Conservation (phyloP, 2,797 vertebrate species). For the Agapornis canus region DNA sequence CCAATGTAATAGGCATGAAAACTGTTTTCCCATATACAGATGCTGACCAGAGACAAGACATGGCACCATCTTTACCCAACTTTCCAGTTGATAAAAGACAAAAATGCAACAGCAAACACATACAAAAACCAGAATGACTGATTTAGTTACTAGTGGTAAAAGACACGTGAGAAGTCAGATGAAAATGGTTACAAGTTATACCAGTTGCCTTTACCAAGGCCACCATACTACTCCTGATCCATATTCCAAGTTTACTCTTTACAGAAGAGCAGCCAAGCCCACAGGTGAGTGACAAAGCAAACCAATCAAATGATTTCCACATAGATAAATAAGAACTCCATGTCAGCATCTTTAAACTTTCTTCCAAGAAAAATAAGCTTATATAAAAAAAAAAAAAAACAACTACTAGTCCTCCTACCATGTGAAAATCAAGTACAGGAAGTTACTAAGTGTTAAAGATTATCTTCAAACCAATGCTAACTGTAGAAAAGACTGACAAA, state of each 20-base stretch:
- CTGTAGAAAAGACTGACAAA: background rate
- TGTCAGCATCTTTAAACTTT: background rate
- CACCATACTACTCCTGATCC: background rate
- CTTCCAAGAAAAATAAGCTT: background rate
- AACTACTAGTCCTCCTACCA: background rate
- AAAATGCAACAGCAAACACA: background rate
- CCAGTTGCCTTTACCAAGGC: background rate
- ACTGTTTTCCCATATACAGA: background rate
- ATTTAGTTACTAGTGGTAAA: background rate
- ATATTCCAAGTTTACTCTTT: background rate
- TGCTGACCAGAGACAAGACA: background rate
- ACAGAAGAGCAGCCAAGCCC: background rate
- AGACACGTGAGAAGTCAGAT: background rate
- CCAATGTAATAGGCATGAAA: background rate
- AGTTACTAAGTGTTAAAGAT: background rate
- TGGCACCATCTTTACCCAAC: slow-evolving; percentile 1
- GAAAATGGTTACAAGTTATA: background rate
- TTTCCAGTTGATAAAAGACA: background rate
- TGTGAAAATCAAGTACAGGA: background rate
- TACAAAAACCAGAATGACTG: background rate
- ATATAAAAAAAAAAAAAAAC: background rate
- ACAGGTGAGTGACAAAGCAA: background rate
- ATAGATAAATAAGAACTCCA: background rate
- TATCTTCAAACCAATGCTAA: background rate
- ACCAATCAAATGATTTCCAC: background rate